Evolutionary conservation across 1,140 invertebrate genomes (phyloP), one percentile per base, ranked within the genome.

Genomic region (Drosophila ironensis): DNA sequence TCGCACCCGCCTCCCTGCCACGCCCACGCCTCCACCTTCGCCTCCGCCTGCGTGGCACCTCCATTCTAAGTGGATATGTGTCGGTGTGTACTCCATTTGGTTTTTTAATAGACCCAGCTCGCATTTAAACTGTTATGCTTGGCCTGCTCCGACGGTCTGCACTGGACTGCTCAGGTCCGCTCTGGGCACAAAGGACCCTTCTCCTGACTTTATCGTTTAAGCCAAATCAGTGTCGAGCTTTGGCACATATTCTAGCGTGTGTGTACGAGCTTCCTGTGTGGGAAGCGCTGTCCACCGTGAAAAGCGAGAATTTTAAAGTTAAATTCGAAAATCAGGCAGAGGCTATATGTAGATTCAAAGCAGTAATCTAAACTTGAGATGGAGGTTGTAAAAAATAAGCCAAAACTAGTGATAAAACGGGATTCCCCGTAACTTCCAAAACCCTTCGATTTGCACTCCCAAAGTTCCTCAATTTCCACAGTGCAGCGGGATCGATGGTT

Each of bases 51-150:
- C 3, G 7, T 7, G 8, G 14, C 1, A 1, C 11, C 20, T 11
- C 0, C 17, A 22, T 0, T 4, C 41, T 50, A 50, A 52, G 54
- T 56, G 63, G 56, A 69, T 57, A 41, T 63, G 67, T 68, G 44
- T 46, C 30, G 69, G 69, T 67, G 53, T 82, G 73, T 84, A 86
- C 80, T 87, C 74, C 73, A 84, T 84, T 86, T 80, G 72, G 74
- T 74, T 80, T 84, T 84, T 86, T 86, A 86, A 84, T 84, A 86
- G 78, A 86, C 69, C 80, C 70, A 40, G 46, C 53, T 84, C 80
- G 80, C 70, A 84, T 84, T 84, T 84, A 84, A 84, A 86, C 80
- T 84, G 78, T 84, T 84, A 84, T 84, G 78, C 80, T 78, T 84
- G 78, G 78, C 73, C 64, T 74, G 74, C 30, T 57, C 45, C 28